A percentile compares a stretch with the other conserved stretches of the same genome.
Evolutionary conservation across 2,797 vertebrate genomes (phyloP).

Genomic region (Myotis findleyi): DNA sequence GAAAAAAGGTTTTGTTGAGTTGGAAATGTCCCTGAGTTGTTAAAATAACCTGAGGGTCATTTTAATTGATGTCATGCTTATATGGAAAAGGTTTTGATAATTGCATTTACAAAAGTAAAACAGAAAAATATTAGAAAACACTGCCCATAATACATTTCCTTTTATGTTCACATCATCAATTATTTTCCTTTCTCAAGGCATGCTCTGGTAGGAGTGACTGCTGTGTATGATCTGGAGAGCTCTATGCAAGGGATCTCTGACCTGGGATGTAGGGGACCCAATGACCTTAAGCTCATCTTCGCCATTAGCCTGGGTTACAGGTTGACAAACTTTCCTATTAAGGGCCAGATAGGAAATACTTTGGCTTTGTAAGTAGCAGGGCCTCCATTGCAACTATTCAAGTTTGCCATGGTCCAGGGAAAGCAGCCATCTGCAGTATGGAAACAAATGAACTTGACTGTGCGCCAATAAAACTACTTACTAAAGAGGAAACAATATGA

Average conservation of each 20-base stretch:
- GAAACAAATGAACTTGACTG: background rate
- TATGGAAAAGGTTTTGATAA: conserved; percentile 42
- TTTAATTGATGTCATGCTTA: background rate
- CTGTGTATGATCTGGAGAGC: background rate
- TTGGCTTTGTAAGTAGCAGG: background rate
- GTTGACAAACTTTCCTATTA: background rate
- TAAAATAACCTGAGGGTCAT: background rate
- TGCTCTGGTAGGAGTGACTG: background rate
- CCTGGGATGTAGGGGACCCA: background rate
- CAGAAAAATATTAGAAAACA: conserved; percentile 4
- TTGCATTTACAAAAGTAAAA: conserved; percentile 25
- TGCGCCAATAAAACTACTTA: background rate
- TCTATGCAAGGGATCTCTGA: background rate
- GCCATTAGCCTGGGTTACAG: background rate
- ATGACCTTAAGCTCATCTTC: background rate
- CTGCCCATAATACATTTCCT: background rate
- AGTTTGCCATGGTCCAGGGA: background rate
- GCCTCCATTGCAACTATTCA: background rate
- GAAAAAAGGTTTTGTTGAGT: background rate
- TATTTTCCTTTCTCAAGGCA: background rate
- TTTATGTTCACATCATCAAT: background rate
- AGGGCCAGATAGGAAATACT: background rate
- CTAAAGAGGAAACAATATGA: background rate
- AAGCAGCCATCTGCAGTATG: background rate
- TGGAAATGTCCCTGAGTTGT: background rate